These are phyloP conservation scores for Pygocentrus nattereri DNA, from an alignment of 2,797 vertebrate genomes.

Conservation along the genomic window DNA sequence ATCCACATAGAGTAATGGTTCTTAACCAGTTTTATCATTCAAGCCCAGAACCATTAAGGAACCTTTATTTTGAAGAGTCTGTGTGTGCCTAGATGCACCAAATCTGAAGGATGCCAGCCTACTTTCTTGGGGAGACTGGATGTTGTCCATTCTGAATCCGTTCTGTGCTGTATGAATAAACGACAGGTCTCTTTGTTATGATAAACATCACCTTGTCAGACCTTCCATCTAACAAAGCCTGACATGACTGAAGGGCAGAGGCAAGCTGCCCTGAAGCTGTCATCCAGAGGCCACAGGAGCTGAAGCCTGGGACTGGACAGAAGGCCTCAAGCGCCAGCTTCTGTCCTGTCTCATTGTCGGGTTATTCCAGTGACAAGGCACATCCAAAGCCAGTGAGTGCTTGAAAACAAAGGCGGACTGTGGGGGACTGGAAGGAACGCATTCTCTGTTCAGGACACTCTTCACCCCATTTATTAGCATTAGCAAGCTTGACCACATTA, in stretches of 20 bases:
- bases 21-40: too few species aligned
- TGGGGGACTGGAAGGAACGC: conserved; percentile 61
- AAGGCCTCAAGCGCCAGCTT: conserved; percentile 62
- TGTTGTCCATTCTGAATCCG: conserved; percentile 39
- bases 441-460: conserved; percentile 55
- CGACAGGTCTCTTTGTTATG: conserved; percentile 66
- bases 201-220: conserved; percentile 69
- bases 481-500: conserved; percentile 44
- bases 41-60: too few species aligned
- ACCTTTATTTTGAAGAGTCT: too few species aligned
- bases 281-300: conserved; percentile 52
- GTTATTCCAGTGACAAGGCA: conserved; percentile 69
- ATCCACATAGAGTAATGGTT: too few species aligned
- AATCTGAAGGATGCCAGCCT: neutral
- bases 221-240: conserved; percentile 57
- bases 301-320: conserved; percentile 35
- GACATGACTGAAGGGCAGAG: conserved; percentile 58
- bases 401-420: conserved; percentile 68
- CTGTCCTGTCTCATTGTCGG: conserved; percentile 62
- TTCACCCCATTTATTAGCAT: conserved; percentile 55
- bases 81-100: neutral
- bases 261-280: conserved; percentile 67
- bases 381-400: conserved; percentile 70
- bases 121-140: neutral
- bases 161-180: conserved; percentile 48